Evolutionary conservation across 2,113 vertebrate genomes (phyloP).

Genomic region (Oceanodroma tethys): DNA sequence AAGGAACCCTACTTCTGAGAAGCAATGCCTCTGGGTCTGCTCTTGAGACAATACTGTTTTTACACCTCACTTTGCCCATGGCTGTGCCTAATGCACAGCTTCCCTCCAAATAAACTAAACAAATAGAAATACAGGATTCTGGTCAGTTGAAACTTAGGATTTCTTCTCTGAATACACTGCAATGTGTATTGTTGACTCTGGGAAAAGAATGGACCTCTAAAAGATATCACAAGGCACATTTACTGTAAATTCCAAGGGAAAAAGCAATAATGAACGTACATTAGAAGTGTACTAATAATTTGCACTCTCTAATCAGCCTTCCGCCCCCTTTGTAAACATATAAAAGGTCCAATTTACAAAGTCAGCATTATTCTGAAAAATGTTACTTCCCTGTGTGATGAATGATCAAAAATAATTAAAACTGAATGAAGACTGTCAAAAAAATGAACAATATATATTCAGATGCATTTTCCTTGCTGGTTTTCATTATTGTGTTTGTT

Average conservation of each 20-base stretch:
- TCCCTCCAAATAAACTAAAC: background rate
- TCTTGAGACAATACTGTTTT: background rate
- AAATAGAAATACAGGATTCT: background rate
- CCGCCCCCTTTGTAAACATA: background rate
- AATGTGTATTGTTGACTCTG: background rate
- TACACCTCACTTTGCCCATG: background rate
- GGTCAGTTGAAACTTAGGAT: background rate
- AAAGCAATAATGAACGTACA: background rate
- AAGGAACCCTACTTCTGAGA: background rate
- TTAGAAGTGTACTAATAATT: background rate
- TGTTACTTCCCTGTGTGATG: background rate
- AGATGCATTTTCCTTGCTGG: background rate
- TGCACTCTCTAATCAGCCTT: background rate
- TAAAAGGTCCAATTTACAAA: background rate
- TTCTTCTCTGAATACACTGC: background rate
- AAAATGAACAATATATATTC: background rate
- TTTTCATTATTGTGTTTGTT: constrained; percentile 7
- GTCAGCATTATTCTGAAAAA: background rate
- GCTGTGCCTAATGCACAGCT: background rate
- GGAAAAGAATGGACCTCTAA: background rate
- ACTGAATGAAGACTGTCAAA: background rate
- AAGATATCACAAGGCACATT: background rate
- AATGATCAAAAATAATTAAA: background rate
- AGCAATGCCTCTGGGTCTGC: background rate
- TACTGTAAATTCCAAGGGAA: background rate